phyloP scores from a whole-genome alignment of 2,113 vertebrate species.

The Tympanuchus pallidicinctus region DNA sequence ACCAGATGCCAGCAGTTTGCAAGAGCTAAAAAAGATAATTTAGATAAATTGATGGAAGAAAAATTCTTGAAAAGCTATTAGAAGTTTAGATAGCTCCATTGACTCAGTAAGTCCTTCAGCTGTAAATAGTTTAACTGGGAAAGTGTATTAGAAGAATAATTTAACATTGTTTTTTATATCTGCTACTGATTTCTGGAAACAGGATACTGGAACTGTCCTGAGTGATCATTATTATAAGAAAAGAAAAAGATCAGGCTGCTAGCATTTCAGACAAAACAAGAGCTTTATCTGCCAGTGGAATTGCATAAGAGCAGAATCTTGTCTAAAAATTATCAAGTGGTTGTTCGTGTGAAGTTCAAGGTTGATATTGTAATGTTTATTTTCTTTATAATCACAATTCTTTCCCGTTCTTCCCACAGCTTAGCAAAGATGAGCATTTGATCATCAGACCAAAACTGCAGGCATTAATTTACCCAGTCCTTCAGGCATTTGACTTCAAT shows the following conservation, averaged over 20 bases:
- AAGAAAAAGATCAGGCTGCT: not conserved
- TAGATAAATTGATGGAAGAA: not conserved
- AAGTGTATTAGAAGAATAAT: not conserved
- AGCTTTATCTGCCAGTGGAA: not conserved
- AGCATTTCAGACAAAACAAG: not conserved
- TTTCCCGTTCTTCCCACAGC: slow-evolving; percentile 68
- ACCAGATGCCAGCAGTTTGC: not conserved
- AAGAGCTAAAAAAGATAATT: not conserved
- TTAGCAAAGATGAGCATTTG: slow-evolving; percentile 78
- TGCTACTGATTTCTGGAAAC: not conserved
- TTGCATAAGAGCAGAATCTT: not conserved
- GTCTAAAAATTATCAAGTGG: not conserved
- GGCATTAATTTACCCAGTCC: slow-evolving; percentile 92
- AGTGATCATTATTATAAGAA: rapidly evolving
- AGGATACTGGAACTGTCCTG: not conserved
- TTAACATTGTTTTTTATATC: not conserved
- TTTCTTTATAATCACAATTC: not conserved
- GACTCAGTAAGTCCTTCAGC: not conserved
- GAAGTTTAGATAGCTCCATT: not conserved
- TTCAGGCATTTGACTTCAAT: slow-evolving; percentile 94
- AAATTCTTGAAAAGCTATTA: not conserved
- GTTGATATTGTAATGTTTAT: rapidly evolving
- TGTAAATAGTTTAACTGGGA: not conserved
- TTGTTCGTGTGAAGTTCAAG: not conserved
- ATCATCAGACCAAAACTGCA: slow-evolving; percentile 85